Conservation (phyloP, 2,888 invertebrate species). For the Octodonta nipae region DNA sequence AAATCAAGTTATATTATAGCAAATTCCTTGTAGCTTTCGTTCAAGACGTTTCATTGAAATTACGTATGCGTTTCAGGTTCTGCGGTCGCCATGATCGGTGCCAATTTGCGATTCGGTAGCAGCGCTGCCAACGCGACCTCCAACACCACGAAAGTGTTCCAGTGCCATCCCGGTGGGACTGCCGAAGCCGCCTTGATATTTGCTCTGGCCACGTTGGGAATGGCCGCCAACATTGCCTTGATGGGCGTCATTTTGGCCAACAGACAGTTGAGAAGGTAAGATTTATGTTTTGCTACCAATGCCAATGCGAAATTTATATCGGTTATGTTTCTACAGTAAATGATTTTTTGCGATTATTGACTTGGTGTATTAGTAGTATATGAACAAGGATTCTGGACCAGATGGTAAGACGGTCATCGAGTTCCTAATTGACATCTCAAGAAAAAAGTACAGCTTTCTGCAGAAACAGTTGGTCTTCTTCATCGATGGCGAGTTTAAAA, state of each 20-base stretch:
- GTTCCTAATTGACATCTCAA: too few species aligned
- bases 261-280: slow-evolving; percentile 62
- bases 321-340: too few species aligned
- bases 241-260: slow-evolving; percentile 71
- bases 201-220: slow-evolving; percentile 62
- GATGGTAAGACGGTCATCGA: too few species aligned
- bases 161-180: slow-evolving; percentile 68
- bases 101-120: slow-evolving; percentile 57
- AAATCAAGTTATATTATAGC: too few species aligned
- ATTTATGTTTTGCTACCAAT: not conserved
- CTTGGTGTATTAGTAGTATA: too few species aligned
- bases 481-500: too few species aligned
- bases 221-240: slow-evolving; percentile 67
- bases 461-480: too few species aligned
- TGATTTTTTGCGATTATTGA: too few species aligned
- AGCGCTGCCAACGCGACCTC: slow-evolving; percentile 54
- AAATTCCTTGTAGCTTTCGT: not conserved
- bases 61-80: slow-evolving; percentile 40
- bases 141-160: slow-evolving; percentile 56
- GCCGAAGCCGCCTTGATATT: slow-evolving; percentile 67
- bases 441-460: too few species aligned
- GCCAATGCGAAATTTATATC: too few species aligned
- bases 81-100: slow-evolving; percentile 66
- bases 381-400: too few species aligned
- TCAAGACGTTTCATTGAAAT: not conserved